Evolutionary conservation across 2,113 vertebrate species (phyloP), one percentile per base, ranked within the genome.

Genomic region (Leiothrix lutea): DNA sequence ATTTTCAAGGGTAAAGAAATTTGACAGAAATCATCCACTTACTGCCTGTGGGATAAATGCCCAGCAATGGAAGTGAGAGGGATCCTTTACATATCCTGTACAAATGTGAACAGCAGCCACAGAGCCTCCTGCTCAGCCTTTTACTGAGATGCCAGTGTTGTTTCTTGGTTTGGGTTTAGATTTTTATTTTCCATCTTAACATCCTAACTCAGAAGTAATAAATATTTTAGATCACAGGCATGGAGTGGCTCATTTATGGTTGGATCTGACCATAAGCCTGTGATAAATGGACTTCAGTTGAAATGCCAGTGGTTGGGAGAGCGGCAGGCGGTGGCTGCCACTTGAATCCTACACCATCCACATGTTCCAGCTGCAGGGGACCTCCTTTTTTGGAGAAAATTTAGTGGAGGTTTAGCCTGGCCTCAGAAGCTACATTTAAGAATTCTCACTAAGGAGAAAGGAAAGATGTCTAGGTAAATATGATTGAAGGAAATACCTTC

Each of bases 221-320:
- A 94, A 92, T 96, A 90, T 70, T 95, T 94, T 85, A 89, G 93
- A 86, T 92, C 69, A 81, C 93, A 93, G 93, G 72, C 62, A 78
- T 48, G 48, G 91, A 91, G 64, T 8, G 20, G 80, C 92, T 97
- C 93, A 94, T 92, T 97, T 97, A 95, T 31, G 56, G 92, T 94
- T 94, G 87, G 94, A 65, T 94, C 84, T 96, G 85, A 94, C 90
- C 33, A 28, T 90, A 94, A 91, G 88, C 84, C 71, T 90, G 83
- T 97, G 95, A 96, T 96, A 92, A 94, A 96, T 97, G 92, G 88
- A 73, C 79, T 97, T 97, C 91, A 93, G 3, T 90, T 97, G 97
- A 96, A 96, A 97, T 94, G 87, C 94, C 95, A 81, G 96, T 94
- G 97, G 92, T 82, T 95, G 92, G 80, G 92, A 48, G 74, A 93